Conservation (phyloP, 2,113 vertebrate species). For the Bostrychus sinensis region DNA sequence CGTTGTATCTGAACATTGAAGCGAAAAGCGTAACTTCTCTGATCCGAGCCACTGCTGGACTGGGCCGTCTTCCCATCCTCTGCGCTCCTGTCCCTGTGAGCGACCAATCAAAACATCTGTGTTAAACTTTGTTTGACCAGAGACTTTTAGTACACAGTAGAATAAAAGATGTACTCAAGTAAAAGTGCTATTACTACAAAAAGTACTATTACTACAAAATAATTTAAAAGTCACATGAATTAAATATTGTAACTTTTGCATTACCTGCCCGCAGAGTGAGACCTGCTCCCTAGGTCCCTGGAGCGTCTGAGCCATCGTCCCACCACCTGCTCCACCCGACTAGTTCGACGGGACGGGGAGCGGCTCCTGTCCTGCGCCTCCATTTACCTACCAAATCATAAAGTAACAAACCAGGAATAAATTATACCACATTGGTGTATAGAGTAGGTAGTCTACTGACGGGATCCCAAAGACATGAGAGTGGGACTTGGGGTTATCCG, state of each 20-base stretch:
- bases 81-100: constrained; percentile 70
- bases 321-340: constrained; percentile 95
- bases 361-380: constrained; percentile 89
- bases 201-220: too few relatives aligned
- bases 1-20: constrained; percentile 74
- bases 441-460: neutral
- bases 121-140: too few relatives aligned
- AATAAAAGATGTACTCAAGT: too few relatives aligned
- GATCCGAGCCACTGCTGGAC: constrained; percentile 58
- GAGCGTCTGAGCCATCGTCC: constrained; percentile 93
- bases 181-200: too few relatives aligned
- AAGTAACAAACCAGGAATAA: neutral
- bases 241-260: neutral
- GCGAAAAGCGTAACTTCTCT: constrained; percentile 74
- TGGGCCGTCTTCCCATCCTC: constrained; percentile 67
- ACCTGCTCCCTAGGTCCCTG: constrained; percentile 87
- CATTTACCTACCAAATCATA: constrained; percentile 86
- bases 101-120: neutral
- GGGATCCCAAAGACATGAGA: constrained; percentile 8
- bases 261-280: constrained; percentile 71
- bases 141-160: too few relatives aligned
- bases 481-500: constrained; percentile 4
- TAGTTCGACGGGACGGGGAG: constrained; percentile 87
- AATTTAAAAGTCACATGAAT: neutral
- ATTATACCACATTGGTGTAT: neutral